A percentile compares a stretch with the other conserved stretches of the same genome.
These are phyloP conservation scores for Trilocha varians DNA, from an alignment of 2,888 invertebrate species.

Conservation along the genomic window DNA sequence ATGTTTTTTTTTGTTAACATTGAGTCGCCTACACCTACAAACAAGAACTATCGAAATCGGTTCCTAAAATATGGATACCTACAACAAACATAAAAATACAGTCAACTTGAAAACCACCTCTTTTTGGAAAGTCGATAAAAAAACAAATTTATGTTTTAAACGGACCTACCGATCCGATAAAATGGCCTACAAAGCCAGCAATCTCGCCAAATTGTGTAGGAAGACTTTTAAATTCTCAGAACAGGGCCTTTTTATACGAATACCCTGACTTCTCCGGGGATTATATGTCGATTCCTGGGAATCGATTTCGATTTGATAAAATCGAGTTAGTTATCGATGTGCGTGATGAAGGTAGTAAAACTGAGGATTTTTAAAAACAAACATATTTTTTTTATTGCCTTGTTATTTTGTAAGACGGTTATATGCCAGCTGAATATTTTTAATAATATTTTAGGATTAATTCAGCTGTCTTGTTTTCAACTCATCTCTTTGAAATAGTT, in stretches of 20 bases:
- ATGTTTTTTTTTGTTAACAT: too few species aligned
- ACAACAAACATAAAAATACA: too few species aligned
- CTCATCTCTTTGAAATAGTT: too few species aligned
- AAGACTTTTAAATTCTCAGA: conserved; percentile 3
- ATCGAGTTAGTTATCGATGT: neutral
- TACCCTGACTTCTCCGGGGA: conserved; percentile 2
- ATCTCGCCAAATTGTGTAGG: conserved; percentile 4
- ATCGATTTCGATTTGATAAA: conserved; percentile 1
- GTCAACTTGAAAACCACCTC: too few species aligned
- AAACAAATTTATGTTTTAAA: conserved; percentile 6
- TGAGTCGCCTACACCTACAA: too few species aligned
- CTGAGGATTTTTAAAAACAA: neutral
- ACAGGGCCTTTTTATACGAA: conserved; percentile 3
- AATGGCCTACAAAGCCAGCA: conserved; percentile 8
- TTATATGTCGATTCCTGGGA: conserved; percentile 4
- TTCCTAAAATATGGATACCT: too few species aligned
- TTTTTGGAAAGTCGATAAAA: neutral
- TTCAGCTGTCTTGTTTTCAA: too few species aligned
- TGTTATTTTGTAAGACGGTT: too few species aligned
- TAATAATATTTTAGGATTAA: too few species aligned
- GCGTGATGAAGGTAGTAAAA: neutral
- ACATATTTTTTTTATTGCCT: too few species aligned
- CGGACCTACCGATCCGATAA: conserved; percentile 9
- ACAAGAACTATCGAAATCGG: too few species aligned
- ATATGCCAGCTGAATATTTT: too few species aligned